Evolutionary conservation across 2,888 invertebrate species (phyloP).

Genomic region (Trypoxylon attenuatum): DNA sequence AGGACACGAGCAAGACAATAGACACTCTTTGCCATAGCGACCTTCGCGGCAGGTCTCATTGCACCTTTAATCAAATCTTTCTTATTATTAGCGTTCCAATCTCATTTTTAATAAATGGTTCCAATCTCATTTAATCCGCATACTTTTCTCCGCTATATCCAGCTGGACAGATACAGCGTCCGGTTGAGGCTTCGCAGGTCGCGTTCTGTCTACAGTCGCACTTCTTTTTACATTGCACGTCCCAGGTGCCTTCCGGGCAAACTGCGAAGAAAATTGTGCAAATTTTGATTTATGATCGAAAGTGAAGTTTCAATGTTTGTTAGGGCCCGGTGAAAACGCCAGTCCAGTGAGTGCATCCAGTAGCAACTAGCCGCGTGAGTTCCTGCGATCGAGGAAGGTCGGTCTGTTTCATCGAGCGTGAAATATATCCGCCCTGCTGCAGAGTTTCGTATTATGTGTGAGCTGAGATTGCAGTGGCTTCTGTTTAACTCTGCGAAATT

Average conservation of each 20-base stretch:
- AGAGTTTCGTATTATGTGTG: constrained; percentile 4
- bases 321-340: constrained; percentile 25
- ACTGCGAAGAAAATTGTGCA: too few relatives aligned
- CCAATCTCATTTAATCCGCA: constrained; percentile 51
- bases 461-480: constrained; percentile 9
- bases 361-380: constrained; percentile 19
- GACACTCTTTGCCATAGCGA: constrained; percentile 85
- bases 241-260: constrained; percentile 84
- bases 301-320: constrained; percentile 12
- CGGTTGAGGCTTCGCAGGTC: constrained; percentile 80
- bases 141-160: constrained; percentile 84
- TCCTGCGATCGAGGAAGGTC: constrained; percentile 42
- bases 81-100: neutral
- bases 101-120: neutral
- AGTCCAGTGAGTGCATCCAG: constrained; percentile 5
- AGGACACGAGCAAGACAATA: constrained; percentile 78
- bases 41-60: constrained; percentile 78
- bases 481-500: neutral
- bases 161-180: constrained; percentile 80
- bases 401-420: constrained; percentile 49
- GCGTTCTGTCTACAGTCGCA: constrained; percentile 80
- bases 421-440: constrained; percentile 37
- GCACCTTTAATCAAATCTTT: constrained; percentile 57
- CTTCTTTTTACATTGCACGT: constrained; percentile 81
- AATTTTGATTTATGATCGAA: neutral